Base-by-base conservation (phyloP, 2,113 vertebrate genomes). In the Lipophrys pholis region DNA sequence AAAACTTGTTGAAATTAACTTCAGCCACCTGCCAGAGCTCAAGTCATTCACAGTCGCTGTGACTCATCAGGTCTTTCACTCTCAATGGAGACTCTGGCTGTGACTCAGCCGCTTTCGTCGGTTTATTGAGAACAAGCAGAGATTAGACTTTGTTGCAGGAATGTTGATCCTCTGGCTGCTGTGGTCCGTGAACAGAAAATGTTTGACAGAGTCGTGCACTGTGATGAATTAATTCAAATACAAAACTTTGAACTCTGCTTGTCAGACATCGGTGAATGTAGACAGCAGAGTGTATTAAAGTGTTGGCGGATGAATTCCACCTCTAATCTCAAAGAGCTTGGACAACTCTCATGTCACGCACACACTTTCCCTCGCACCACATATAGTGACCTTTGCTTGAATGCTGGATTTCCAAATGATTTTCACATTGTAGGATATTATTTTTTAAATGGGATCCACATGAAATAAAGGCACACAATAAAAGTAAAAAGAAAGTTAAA, bases 31-130 rank as follows among this genome's bases (percentile, higher is more conserved):
- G 38, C 14, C 16, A 30, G 5, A 59, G 63, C 43, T 35, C 17
- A 52, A 66, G 67, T 53, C 75, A 75, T 57, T 70, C 52, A 64
- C 50, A 48, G 52, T 8, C 1, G 11, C 59, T 59, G 43, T 57
- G 61, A 83, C 67, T 76, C 67, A 75, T 67, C 45, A 39, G 48
- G 67, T 61, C 50, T 70, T 71, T 53, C 39, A 48, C 7, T 53
- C 60, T 56, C 55, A 50, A 50, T 61, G 6, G 4, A 57, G 46
- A 42, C 38, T 58, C 2, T 14, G 11, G 30, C 36, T 61, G 35
- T 57, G 68, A 14, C 40, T 68, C 57, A 5, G 41, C 58, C 17
- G 48, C 46, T 42, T 59, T 72, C 38, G 40, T 76, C 42, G 41
- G 14, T 43, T 46, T 11, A 35, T 76, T 69, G 42, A 50, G 49